A percentile compares a stretch with the other conserved stretches of the same genome.
These are phyloP conservation scores for Cryptops parisi DNA, from an alignment of 2,888 invertebrate genomes.

Conservation along the genomic window DNA sequence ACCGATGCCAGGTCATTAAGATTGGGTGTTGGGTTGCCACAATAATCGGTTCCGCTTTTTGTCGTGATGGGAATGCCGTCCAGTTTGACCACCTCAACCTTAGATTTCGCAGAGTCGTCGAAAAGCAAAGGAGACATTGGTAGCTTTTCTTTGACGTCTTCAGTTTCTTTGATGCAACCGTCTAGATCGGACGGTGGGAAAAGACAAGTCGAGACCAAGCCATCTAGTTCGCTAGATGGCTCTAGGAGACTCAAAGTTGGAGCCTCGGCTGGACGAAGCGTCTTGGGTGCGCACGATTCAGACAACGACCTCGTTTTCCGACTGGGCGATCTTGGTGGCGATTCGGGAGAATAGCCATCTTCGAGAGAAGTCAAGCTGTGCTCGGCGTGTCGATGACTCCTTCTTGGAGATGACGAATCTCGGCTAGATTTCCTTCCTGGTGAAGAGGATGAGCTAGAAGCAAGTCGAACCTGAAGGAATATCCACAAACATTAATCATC, in stretches of 20 bases:
- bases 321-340: not conserved
- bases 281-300: constrained; percentile 11
- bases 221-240: not conserved
- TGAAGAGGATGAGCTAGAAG: not conserved
- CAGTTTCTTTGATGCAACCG: not conserved
- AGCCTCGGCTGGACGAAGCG: constrained; percentile 13
- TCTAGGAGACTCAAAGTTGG: constrained; percentile 13
- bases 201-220: not conserved
- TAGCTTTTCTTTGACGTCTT: too few relatives aligned
- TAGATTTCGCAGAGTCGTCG: not conserved
- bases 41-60: not conserved
- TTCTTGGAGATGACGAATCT: too few relatives aligned
- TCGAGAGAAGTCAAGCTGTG: not conserved
- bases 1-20: not conserved
- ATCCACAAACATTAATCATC: not conserved
- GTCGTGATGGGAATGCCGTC: not conserved
- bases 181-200: not conserved
- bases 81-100: not conserved
- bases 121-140: too few relatives aligned
- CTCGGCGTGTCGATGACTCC: too few relatives aligned
- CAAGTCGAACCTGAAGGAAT: not conserved
- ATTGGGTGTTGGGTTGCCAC: not conserved
- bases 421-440: too few relatives aligned
- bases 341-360: not conserved
- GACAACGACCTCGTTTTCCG: not conserved